A percentile compares a stretch with the other conserved stretches of the same genome.
Evolutionary conservation across 2,797 vertebrate species (phyloP).

Genomic region (Neostethus bicornis): DNA sequence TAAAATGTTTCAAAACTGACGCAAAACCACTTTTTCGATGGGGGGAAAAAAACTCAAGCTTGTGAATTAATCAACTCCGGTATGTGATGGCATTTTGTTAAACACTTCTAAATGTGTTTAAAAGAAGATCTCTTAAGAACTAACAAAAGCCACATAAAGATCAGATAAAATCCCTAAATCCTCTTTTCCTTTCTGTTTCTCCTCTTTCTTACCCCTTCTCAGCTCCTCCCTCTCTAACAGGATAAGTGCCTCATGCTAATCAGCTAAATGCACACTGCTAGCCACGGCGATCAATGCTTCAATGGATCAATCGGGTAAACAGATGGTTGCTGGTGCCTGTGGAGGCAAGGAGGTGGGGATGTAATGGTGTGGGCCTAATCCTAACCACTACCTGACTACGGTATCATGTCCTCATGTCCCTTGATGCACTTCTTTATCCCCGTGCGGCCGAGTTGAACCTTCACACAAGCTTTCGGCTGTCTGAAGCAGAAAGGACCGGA

Average conservation of each 20-base stretch:
- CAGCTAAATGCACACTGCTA: conserved; percentile 68
- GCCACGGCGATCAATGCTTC: conserved; percentile 66
- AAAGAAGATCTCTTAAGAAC: conserved; percentile 26
- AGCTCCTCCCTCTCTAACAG: conserved; percentile 58
- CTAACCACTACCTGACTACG: conserved; percentile 60
- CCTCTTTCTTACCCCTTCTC: conserved; percentile 22
- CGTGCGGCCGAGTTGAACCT: conserved; percentile 19
- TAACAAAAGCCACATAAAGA: conserved; percentile 56
- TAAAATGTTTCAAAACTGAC: no score
- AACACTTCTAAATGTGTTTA: conserved; percentile 39
- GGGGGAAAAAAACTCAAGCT: no score
- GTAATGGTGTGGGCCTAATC: conserved; percentile 40
- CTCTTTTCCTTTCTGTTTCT: conserved; percentile 45
- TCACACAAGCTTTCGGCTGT: conserved; percentile 21
- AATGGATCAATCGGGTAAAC: conserved; percentile 71
- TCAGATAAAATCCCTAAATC: conserved; percentile 58
- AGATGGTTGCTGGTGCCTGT: conserved; percentile 58
- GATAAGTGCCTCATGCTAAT: conserved; percentile 75
- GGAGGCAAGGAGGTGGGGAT: conserved; percentile 27
- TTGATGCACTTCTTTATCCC: conserved; percentile 25
- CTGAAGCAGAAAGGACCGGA: conserved; percentile 37
- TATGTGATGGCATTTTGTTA: conserved; percentile 26
- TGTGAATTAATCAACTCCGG: not conserved
- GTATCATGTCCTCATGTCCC: conserved; percentile 43
- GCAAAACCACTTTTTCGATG: no score